These are phyloP conservation scores for Centropristis striata DNA, from an alignment of 2,113 vertebrate species.

Conservation along the genomic window DNA sequence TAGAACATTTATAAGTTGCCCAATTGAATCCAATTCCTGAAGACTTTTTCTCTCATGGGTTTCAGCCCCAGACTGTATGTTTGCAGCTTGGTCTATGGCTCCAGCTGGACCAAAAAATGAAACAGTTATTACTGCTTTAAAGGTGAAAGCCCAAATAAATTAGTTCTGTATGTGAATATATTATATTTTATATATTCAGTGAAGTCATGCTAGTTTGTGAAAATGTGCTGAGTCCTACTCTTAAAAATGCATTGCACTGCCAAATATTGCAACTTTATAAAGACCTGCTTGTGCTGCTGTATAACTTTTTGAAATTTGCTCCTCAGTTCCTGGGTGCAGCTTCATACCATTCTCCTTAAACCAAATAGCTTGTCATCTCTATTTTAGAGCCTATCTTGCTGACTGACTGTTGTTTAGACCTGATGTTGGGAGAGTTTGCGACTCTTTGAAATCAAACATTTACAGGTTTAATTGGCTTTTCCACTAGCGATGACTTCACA, in stretches of 20 bases:
- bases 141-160: background rate
- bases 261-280: background rate
- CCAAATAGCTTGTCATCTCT: constrained; percentile 18
- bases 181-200: background rate
- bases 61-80: no score
- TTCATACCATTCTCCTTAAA: background rate
- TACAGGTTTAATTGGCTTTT: constrained; percentile 45
- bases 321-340: background rate
- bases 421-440: background rate
- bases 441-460: constrained; percentile 27
- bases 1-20: no score
- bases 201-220: background rate
- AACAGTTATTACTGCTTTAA: background rate
- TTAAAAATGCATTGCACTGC: background rate
- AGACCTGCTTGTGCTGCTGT: background rate
- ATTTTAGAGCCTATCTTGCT: constrained; percentile 7
- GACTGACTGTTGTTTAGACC: background rate
- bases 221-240: background rate
- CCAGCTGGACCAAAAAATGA: background rate
- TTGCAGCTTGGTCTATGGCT: background rate
- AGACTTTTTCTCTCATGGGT: no score
- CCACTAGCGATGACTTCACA: constrained; percentile 29
- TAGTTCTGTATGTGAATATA: background rate
- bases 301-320: background rate
- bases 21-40: no score